Evolutionary conservation across 2,888 invertebrate genomes (phyloP).

Genomic region (Odontomyia ornata): DNA sequence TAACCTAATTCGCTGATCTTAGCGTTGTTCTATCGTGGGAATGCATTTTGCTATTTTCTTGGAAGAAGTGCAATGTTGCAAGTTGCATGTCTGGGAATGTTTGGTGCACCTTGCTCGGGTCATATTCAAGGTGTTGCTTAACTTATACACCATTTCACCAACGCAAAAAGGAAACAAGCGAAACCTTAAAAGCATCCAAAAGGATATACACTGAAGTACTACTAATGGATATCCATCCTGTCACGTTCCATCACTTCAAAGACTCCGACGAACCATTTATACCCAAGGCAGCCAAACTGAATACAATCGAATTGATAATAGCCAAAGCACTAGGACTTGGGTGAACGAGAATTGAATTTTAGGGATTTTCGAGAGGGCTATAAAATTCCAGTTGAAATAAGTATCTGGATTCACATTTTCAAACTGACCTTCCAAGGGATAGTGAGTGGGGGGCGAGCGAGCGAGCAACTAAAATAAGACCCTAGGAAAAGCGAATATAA

Average conservation of each 20-base stretch:
- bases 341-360: conserved; percentile 29
- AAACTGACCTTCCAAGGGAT: neutral
- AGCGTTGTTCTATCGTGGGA: too few species aligned
- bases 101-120: too few species aligned
- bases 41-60: too few species aligned
- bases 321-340: neutral
- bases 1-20: too few species aligned
- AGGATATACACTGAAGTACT: conserved; percentile 27
- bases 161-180: neutral
- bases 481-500: neutral
- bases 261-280: conserved; percentile 25
- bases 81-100: too few species aligned
- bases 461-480: neutral
- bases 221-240: conserved; percentile 38
- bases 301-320: conserved; percentile 37
- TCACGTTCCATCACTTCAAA: conserved; percentile 43
- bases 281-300: conserved; percentile 28
- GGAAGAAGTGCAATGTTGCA: too few species aligned
- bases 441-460: neutral
- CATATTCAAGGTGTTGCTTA: too few species aligned
- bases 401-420: neutral
- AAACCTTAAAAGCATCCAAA: conserved; percentile 13
- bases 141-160: neutral
- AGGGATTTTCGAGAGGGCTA: conserved; percentile 20
- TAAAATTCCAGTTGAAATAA: neutral